Evolutionary conservation across 2,797 vertebrate species (phyloP), one percentile per base, ranked within the genome.

Genomic region (Chelidonichthys spinosus): DNA sequence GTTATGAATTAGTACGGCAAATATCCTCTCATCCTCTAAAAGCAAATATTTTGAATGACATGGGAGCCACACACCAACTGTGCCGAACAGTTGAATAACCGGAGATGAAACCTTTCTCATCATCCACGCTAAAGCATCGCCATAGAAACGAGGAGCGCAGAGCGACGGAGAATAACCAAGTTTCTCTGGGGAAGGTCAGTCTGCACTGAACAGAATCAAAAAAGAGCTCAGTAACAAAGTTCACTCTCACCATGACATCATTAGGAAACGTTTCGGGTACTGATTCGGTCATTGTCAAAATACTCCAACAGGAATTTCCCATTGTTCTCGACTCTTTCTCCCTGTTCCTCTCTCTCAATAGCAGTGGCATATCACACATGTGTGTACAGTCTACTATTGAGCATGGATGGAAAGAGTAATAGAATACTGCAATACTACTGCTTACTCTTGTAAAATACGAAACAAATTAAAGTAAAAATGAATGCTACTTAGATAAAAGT

Each of bases 221-320:
- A 83, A 64, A 71, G 25, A 82, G 17, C 44, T 62, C 76, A 74
- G 61, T 33, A 15, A 54, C 63, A 76, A 69, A 84, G 66, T 63
- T 85, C 66, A 60, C 39, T 76, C 63, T 73, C 44, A 33, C 35
- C 15, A 81, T 92, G 87, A 88, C 78, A 73, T 90, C 79, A 85
- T 63, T 7, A 39, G 78, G 83, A 86, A 87, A 76, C 15, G 37
- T 59, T 85, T 77, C 66, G 78, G 59, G 72, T 76, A 52, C 50
- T 52, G 69, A 85, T 76, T 82, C 36, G 56, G 62, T 76, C 72
- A 77, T 62, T 78, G 56, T 89, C 69, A 74, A 78, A 85, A 89
- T 52, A 78, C 18, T 37, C 25, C 70, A 73, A 61, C 55, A 56
- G 36, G 64, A 49, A 54, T 74, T 85, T 81, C 78, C 76, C 84